Evolutionary conservation across 2,113 vertebrate genomes (phyloP).

Genomic region (Gila orcuttii): DNA sequence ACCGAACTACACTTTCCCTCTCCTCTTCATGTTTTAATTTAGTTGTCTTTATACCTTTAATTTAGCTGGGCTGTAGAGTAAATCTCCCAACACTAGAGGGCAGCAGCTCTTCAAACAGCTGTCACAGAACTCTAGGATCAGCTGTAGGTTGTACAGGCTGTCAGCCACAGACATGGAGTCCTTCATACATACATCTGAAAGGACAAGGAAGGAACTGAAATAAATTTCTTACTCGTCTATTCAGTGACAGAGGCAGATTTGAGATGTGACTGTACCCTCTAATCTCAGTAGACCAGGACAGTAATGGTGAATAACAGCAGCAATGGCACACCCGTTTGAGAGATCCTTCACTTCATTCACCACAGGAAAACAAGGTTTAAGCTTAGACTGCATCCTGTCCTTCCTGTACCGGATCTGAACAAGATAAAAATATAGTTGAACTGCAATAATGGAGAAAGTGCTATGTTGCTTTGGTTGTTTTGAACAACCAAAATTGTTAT

Average conservation of each 20-base stretch:
- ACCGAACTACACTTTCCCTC: neutral
- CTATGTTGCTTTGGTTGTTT: neutral
- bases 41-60: constrained; percentile 75
- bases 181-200: constrained; percentile 83
- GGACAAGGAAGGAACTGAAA: constrained; percentile 49
- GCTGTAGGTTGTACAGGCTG: constrained; percentile 87
- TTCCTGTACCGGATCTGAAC: constrained; percentile 89
- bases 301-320: constrained; percentile 87
- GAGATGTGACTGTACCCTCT: constrained; percentile 76
- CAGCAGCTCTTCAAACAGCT: constrained; percentile 85
- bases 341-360: constrained; percentile 85
- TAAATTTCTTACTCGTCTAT: neutral
- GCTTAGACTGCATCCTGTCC: constrained; percentile 82
- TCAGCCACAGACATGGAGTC: constrained; percentile 87
- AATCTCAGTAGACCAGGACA: constrained; percentile 85
- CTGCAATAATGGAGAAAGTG: neutral
- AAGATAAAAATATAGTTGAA: constrained; percentile 45
- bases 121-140: constrained; percentile 87
- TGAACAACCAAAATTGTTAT: neutral
- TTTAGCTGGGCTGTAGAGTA: constrained; percentile 81
- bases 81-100: constrained; percentile 83
- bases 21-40: constrained; percentile 14
- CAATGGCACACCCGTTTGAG: constrained; percentile 85
- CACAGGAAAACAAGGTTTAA: constrained; percentile 81
- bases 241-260: neutral